phyloP scores from a whole-genome alignment of 35 echinoderm and acorn worm species.

The Apostichopus japonicus region DNA sequence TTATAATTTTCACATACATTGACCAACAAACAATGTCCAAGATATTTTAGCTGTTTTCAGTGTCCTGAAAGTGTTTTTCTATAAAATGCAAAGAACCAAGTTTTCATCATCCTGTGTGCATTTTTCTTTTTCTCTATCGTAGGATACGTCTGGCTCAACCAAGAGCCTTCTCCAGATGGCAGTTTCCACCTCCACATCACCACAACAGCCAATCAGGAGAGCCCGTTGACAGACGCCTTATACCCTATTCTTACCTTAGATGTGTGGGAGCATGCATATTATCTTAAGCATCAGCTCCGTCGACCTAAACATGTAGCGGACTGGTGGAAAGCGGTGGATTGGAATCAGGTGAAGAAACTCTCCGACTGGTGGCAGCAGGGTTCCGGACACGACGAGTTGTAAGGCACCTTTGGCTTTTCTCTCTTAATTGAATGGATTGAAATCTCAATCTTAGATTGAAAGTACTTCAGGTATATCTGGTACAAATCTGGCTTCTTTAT shows the following conservation, averaged over 20 bases:
- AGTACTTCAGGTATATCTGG: too few relatives aligned
- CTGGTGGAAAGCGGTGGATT: constrained; percentile 85
- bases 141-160: constrained; percentile 84
- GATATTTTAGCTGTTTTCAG: too few relatives aligned
- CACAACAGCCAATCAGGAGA: constrained; percentile 75
- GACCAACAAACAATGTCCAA: too few relatives aligned
- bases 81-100: too few relatives aligned
- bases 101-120: too few relatives aligned
- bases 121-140: not conserved
- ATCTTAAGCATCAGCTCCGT: constrained; percentile 75
- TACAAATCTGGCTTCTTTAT: too few relatives aligned
- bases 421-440: too few relatives aligned
- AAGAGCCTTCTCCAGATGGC: not conserved
- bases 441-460: too few relatives aligned
- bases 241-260: constrained; percentile 79
- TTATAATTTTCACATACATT: too few relatives aligned
- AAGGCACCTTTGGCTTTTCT: too few relatives aligned
- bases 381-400: constrained; percentile 74
- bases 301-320: constrained; percentile 55
- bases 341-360: constrained; percentile 62
- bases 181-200: constrained; percentile 35
- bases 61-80: too few relatives aligned
- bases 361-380: constrained; percentile 69
- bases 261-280: constrained; percentile 90
- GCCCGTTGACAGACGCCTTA: constrained; percentile 64